A percentile compares a stretch with the other conserved stretches of the same genome.
These are phyloP conservation scores for Digitonthophagus gazella DNA, from an alignment of 2,888 invertebrate species.

Conservation along the genomic window DNA sequence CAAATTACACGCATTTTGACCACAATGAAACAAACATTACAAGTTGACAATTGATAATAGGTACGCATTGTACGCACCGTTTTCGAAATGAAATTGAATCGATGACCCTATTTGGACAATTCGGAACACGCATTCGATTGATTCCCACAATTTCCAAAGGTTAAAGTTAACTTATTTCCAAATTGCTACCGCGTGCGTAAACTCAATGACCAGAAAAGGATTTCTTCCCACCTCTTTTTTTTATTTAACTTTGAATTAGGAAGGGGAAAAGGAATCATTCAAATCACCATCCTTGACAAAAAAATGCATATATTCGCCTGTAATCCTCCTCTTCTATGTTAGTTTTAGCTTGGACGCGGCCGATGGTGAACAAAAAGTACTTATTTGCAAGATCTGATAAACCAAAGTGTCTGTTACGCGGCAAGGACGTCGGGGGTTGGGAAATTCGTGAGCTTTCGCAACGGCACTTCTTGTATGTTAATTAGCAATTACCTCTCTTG, in stretches of 20 bases:
- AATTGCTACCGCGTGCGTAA: constrained; percentile 7
- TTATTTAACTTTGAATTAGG: constrained; percentile 3
- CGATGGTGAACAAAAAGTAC: not conserved
- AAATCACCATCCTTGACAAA: constrained; percentile 43
- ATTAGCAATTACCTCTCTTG: constrained; percentile 12
- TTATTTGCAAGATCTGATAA: not conserved
- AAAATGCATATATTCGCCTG: constrained; percentile 44
- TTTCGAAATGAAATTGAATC: not conserved
- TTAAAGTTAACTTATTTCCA: not conserved
- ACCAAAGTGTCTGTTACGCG: not conserved
- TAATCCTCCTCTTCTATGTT: not conserved
- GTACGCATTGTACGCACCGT: not conserved
- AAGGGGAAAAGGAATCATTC: constrained; percentile 35
- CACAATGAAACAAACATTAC: not conserved
- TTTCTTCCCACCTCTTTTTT: constrained; percentile 23
- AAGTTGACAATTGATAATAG: not conserved
- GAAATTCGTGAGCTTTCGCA: constrained; percentile 6
- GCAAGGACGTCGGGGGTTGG: constrained; percentile 1
- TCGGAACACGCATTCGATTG: not conserved
- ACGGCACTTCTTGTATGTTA: constrained; percentile 11
- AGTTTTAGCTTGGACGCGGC: not conserved
- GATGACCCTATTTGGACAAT: not conserved
- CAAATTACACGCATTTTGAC: not conserved
- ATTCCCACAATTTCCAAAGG: constrained; percentile 12
- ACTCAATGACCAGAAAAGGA: constrained; percentile 17